phyloP scores from a whole-genome alignment of 1,140 invertebrate genomes.

The Olivierus martensii region DNA sequence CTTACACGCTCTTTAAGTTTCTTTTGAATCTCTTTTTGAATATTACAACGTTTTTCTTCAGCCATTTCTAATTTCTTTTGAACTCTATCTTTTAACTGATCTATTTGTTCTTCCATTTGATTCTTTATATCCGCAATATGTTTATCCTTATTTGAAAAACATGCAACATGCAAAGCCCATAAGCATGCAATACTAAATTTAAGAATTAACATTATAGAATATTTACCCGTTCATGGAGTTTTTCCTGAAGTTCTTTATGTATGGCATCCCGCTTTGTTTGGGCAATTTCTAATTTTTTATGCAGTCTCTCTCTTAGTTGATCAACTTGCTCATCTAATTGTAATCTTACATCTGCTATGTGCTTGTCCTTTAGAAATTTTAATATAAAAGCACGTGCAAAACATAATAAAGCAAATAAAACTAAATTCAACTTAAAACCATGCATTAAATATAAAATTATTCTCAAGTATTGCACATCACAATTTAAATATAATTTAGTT shows the following conservation, averaged over 20 bases:
- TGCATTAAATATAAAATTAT: too few species aligned
- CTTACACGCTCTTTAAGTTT: slow-evolving; percentile 63
- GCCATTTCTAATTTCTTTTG: slow-evolving; percentile 55
- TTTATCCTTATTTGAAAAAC: slow-evolving; percentile 1
- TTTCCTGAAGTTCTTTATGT: slow-evolving; percentile 73
- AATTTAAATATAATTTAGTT: too few species aligned
- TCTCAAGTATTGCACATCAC: too few species aligned
- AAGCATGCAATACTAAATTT: neutral
- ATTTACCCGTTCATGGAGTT: slow-evolving; percentile 77
- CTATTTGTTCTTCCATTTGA: slow-evolving; percentile 35
- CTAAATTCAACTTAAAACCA: too few species aligned
- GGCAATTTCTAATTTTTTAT: slow-evolving; percentile 68
- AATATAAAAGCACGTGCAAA: too few species aligned
- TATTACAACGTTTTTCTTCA: slow-evolving; percentile 58
- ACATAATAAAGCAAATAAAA: too few species aligned
- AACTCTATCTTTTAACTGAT: slow-evolving; percentile 41
- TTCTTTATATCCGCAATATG: slow-evolving; percentile 9
- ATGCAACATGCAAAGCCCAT: neutral
- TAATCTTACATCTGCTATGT: slow-evolving; percentile 63
- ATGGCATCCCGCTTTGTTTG: slow-evolving; percentile 71
- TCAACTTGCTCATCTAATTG: slow-evolving; percentile 55
- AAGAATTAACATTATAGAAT: neutral
- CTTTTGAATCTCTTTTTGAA: slow-evolving; percentile 62
- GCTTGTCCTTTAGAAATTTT: slow-evolving; percentile 13
- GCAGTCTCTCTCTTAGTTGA: slow-evolving; percentile 63